phyloP scores from a whole-genome alignment of 2,888 invertebrate species.

The Ferdinandea cuprea region DNA sequence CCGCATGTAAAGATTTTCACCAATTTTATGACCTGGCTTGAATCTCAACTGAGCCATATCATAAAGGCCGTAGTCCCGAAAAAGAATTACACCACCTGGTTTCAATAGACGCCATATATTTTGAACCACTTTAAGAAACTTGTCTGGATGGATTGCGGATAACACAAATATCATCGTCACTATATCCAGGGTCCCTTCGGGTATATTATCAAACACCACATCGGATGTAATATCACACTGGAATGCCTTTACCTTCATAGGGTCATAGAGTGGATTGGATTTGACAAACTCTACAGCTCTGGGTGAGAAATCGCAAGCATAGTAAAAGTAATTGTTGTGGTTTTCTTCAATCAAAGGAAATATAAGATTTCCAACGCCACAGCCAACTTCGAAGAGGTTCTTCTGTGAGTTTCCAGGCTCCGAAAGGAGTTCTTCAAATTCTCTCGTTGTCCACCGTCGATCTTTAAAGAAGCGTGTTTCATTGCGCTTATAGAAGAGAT shows the following conservation, averaged over 20 bases:
- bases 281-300: constrained; percentile 94
- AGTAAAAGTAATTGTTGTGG: constrained; percentile 87
- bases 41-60: constrained; percentile 98
- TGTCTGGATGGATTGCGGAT: constrained; percentile 95
- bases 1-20: constrained; percentile 96
- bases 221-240: constrained; percentile 92
- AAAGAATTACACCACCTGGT: constrained; percentile 91
- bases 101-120: constrained; percentile 88
- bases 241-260: constrained; percentile 89
- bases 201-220: constrained; percentile 85
- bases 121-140: constrained; percentile 86
- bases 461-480: constrained; percentile 97
- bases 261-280: constrained; percentile 87
- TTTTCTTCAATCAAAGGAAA: constrained; percentile 94
- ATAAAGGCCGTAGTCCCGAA: constrained; percentile 96
- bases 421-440: constrained; percentile 92
- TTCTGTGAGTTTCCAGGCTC: constrained; percentile 83
- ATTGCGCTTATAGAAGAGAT: constrained; percentile 97
- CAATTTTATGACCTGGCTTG: constrained; percentile 94
- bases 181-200: constrained; percentile 87
- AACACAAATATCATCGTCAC: constrained; percentile 96
- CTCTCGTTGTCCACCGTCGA: constrained; percentile 97
- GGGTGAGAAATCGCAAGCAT: constrained; percentile 96
- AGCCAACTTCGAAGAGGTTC: constrained; percentile 89
- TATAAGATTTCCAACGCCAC: constrained; percentile 98